Evolutionary conservation across 2,797 vertebrate species (phyloP), one percentile per base, ranked within the genome.

Genomic region (Pangasius krempfi): DNA sequence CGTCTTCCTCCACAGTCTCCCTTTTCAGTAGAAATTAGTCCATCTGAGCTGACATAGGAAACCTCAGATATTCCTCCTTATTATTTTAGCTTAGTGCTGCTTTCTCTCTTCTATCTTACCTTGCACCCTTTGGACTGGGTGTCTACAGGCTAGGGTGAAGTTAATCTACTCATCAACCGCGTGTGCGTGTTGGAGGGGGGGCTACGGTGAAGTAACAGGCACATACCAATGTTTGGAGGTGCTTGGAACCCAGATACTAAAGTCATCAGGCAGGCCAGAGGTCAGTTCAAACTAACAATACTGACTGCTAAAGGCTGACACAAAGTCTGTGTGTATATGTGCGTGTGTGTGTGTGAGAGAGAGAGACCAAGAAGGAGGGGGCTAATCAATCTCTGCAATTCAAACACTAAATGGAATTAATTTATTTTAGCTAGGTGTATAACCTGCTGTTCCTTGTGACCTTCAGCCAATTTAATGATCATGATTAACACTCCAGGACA

Each of bases 221-320:
- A 91, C 89, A 92, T 91, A 92, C 88, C 90, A 92, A 86, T 33
- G 37, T 75, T 89, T 90, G 73, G 84, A 76, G 66, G 25, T 27
- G 30, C 86, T 82, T 62, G 47, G 84, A 85, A 84, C 88, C 27
- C 81, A 90, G 86, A 81, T 90, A 92, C 89, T 89, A 78, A 91
- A 89, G 90, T 91, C 89, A 91, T 50, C 54, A 33, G 72, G 52
- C n/a, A 85, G 91, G 80, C 66, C 75, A 87, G 75, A 87, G 89
- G 88, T 92, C 89, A 94, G 76, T 18, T 84, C 75, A 85, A 78
- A 83, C 52, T 85, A 91, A 93, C 92, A 92, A 92, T 92, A 79
- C 84, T 81, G 54, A 86, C 5, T 73, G 78, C 79, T 86, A 92
- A 90, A 85, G 86, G 84, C 47, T 83, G 52, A 88, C 86, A 89